phyloP scores from a whole-genome alignment of 1,140 invertebrate species.

The Ostrea denselamellosa region DNA sequence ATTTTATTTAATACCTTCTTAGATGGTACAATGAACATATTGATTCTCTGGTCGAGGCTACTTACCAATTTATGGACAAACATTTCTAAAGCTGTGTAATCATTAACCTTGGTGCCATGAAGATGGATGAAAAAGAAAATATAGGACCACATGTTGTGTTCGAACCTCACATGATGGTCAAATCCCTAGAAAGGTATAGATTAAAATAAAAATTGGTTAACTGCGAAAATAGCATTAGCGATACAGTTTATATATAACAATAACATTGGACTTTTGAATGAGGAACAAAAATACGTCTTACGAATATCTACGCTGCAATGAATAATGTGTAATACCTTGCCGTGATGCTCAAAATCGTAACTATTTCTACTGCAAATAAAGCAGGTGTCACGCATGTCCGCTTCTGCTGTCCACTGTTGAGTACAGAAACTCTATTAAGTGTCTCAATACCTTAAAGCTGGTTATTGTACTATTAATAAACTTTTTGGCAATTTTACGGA shows the following conservation, averaged over 20 bases:
- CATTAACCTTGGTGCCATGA: constrained; percentile 77
- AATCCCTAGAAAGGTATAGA: constrained; percentile 73
- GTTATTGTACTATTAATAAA: background rate
- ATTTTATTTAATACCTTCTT: background rate
- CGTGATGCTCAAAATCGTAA: constrained; percentile 79
- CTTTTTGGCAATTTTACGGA: background rate
- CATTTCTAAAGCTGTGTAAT: constrained; percentile 78
- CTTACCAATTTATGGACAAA: constrained; percentile 75
- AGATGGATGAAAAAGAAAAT: constrained; percentile 80
- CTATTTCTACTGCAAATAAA: constrained; percentile 78
- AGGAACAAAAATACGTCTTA: background rate
- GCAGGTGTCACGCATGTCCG: constrained; percentile 78
- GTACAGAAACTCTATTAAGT: background rate
- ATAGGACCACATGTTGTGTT: constrained; percentile 79
- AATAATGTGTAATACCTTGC: constrained; percentile 61
- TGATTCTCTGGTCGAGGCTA: background rate
- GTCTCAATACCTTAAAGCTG: background rate
- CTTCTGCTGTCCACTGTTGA: constrained; percentile 78
- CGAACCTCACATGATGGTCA: constrained; percentile 76
- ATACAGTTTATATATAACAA: background rate
- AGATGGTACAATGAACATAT: background rate
- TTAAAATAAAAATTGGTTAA: background rate
- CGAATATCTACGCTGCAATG: background rate
- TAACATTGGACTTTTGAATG: background rate
- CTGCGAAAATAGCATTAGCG: background rate